Conservation (phyloP, 2,888 invertebrate species). For the Acronicta leporina region DNA sequence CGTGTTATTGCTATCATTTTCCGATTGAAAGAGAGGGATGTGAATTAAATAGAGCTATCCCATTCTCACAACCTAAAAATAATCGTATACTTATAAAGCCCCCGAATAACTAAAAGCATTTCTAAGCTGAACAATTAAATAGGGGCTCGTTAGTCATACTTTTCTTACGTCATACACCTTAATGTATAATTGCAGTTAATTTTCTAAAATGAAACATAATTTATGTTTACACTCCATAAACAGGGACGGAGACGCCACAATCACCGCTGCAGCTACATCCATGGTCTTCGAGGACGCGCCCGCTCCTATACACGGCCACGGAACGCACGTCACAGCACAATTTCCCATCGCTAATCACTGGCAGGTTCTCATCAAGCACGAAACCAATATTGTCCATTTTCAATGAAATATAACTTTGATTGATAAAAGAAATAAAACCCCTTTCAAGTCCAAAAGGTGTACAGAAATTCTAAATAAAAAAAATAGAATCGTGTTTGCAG, state of each 20-base stretch:
- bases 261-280: conserved; percentile 21
- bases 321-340: conserved; percentile 37
- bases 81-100: too few species aligned
- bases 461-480: not conserved
- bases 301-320: conserved; percentile 57
- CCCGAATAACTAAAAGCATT: too few species aligned
- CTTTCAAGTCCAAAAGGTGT: not conserved
- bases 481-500: not conserved
- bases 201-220: too few species aligned
- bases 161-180: not conserved
- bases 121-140: too few species aligned
- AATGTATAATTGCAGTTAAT: too few species aligned
- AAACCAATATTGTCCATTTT: conserved; percentile 80
- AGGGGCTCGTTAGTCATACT: too few species aligned
- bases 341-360: conserved; percentile 52
- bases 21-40: too few species aligned
- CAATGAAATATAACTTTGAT: not conserved
- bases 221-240: conserved; percentile 67
- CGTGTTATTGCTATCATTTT: too few species aligned
- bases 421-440: not conserved
- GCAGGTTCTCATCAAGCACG: conserved; percentile 66
- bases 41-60: too few species aligned
- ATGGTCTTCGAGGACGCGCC: conserved; percentile 11
- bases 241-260: conserved; percentile 49
- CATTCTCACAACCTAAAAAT: too few species aligned